Evolutionary conservation across 2,797 vertebrate species (phyloP), one percentile per base, ranked within the genome.

Genomic region (Smutsia temminckii): DNA sequence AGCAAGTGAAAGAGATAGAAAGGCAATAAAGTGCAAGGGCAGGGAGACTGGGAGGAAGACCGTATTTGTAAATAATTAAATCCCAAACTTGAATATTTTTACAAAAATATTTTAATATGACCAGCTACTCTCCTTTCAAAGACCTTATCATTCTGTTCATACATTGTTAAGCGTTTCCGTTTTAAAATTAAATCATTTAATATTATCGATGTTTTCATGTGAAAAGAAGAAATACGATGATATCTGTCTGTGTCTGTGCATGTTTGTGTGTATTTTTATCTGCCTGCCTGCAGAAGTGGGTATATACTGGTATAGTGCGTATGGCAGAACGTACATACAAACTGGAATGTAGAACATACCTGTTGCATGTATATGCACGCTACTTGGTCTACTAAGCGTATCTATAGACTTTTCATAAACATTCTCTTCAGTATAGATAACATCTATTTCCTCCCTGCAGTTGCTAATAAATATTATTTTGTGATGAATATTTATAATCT

Each of bases 361-460:
- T 84, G 29, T 25, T 77, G 40, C 6, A 0, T 63, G 14, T 57
- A 68, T 32, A 25, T 2, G 6, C 16, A 53, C 7, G 23, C 46
- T 63, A 75, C 18, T 78, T 89, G 27, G 7, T 84, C 42, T 86
- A 49, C 69, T 63, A 92, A 18, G 53, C 10, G 23, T 23, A 68
- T 5, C 72, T 10, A 59, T 4, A 78, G 5, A 75, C 8, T 74
- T 57, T 66, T 93, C 86, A 95, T 81, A 86, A 96, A 95, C 68
- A 93, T 78, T 85, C 37, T 96, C 74, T 91, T 95, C 63, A 89
- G 42, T 83, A 95, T 34, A 88, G 97, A 96, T 53, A 97, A 32
- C 49, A 96, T 95, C 74, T 80, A 78, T 94, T 91, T 51, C 55
- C 66, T 69, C 74, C 79, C 63, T 95, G 87, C 2, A 87, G 71